Evolutionary conservation across 1,140 invertebrate species (phyloP).

Genomic region (Berghia stephanieae): DNA sequence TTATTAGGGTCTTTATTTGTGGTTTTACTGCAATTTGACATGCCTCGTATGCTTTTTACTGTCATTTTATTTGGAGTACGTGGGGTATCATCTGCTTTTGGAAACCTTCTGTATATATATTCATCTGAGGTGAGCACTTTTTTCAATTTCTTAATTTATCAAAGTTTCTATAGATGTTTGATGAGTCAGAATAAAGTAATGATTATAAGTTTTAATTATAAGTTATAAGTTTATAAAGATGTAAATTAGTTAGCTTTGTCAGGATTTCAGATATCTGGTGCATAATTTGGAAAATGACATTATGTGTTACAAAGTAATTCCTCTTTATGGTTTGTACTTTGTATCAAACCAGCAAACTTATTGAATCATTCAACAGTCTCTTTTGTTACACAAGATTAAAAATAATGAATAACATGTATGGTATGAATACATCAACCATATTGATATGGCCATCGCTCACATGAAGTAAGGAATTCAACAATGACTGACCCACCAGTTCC

Average conservation of each 20-base stretch:
- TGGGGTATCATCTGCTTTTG: slow-evolving; percentile 90
- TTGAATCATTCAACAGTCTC: too few species aligned
- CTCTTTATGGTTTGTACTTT: too few species aligned
- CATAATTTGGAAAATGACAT: background rate
- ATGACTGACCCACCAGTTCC: too few species aligned
- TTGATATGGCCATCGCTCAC: too few species aligned
- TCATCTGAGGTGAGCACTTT: slow-evolving; percentile 82
- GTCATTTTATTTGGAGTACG: slow-evolving; percentile 71
- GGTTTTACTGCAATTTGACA: slow-evolving; percentile 79
- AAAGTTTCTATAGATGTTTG: background rate
- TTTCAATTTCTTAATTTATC: background rate
- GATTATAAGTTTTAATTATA: background rate
- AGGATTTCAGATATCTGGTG: too few species aligned
- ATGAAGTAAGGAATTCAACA: too few species aligned
- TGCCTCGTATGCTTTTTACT: slow-evolving; percentile 69
- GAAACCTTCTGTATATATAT: slow-evolving; percentile 95
- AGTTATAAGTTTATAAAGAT: background rate
- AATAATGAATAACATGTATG: too few species aligned
- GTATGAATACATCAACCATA: too few species aligned
- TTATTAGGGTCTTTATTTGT: slow-evolving; percentile 85
- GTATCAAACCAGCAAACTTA: too few species aligned
- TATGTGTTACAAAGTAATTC: background rate
- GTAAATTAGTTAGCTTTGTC: background rate
- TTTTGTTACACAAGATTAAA: too few species aligned
- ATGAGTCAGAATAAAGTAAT: background rate